phyloP scores from a whole-genome alignment of 2,888 invertebrate species.

The Hedya salicella region DNA sequence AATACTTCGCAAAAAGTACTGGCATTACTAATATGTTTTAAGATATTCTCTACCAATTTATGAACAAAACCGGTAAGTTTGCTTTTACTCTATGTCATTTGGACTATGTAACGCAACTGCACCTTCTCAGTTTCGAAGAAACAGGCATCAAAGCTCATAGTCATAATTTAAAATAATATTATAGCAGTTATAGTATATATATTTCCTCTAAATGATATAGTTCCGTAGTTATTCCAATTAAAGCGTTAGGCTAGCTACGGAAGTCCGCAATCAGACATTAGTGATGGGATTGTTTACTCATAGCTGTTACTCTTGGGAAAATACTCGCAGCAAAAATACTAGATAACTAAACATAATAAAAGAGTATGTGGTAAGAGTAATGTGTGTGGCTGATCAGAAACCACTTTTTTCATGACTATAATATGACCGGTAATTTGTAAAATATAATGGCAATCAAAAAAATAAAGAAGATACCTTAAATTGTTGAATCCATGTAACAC shows the following conservation, averaged over 20 bases:
- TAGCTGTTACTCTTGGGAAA: conserved; percentile 7
- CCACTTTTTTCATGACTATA: no score
- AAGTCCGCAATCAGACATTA: conserved; percentile 45
- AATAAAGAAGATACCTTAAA: no score
- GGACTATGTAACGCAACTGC: background rate
- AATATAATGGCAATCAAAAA: no score
- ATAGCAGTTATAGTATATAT: conserved; percentile 9
- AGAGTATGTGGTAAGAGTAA: no score
- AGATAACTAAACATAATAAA: background rate
- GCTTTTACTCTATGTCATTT: background rate
- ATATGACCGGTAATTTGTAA: no score
- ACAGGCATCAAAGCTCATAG: background rate
- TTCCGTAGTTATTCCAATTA: conserved; percentile 54
- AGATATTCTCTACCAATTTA: no score
- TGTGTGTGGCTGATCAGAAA: no score
- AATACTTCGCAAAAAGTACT: no score
- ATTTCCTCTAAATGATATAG: conserved; percentile 34
- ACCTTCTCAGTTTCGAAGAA: background rate
- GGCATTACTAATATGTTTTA: no score
- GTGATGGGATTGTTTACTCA: conserved; percentile 16
- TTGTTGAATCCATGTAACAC: no score
- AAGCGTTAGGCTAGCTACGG: conserved; percentile 47
- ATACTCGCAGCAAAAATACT: background rate
- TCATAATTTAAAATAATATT: background rate
- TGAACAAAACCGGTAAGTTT: no score